Evolutionary conservation across 2,797 vertebrate species (phyloP).

Genomic region (Trachops cirrhosus): DNA sequence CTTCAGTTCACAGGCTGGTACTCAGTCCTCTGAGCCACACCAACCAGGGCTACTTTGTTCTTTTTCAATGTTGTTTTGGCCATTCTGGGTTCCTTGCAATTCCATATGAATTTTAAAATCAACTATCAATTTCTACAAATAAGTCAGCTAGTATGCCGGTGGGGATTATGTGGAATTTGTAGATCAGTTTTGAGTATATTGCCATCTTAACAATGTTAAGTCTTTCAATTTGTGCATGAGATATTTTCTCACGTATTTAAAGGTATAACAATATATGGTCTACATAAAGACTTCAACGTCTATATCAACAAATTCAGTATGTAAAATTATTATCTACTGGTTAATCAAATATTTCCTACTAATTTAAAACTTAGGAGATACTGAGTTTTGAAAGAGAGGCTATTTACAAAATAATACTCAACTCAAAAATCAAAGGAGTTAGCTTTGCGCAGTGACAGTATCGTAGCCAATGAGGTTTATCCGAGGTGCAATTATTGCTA

Average conservation of each 20-base stretch:
- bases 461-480: too few relatives aligned
- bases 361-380: background rate
- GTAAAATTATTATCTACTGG: background rate
- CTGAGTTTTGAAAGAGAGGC: background rate
- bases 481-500: too few relatives aligned
- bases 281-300: background rate
- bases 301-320: background rate
- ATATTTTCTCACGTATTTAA: background rate
- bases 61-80: background rate
- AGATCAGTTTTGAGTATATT: background rate
- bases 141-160: background rate
- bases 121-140: background rate
- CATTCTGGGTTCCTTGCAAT: background rate
- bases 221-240: background rate
- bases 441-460: too few relatives aligned
- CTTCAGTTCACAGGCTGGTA: too few relatives aligned
- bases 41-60: background rate
- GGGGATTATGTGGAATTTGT: background rate
- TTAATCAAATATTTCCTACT: constrained; percentile 19
- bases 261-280: background rate
- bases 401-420: background rate
- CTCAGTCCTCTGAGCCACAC: too few relatives aligned
- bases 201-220: background rate
- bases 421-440: background rate
- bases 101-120: background rate